A percentile compares a stretch with the other conserved stretches of the same genome.
phyloP scores from a whole-genome alignment of 2,888 invertebrate species.

The Drosophila tripunctata region DNA sequence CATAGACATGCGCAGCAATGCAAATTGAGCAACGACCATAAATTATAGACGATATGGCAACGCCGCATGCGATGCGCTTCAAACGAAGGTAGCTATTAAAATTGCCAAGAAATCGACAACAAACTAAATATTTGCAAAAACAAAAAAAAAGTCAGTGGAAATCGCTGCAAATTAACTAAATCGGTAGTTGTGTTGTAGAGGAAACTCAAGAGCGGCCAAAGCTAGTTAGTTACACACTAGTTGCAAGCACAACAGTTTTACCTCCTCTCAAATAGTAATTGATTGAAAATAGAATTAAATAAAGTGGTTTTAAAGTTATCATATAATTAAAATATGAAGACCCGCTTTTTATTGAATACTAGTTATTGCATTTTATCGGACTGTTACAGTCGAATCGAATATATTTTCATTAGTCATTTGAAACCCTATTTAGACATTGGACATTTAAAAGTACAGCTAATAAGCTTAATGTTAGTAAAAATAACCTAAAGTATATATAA shows the following conservation, averaged over 20 bases:
- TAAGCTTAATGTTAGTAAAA: no score
- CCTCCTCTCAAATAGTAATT: slow-evolving; percentile 25
- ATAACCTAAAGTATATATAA: no score
- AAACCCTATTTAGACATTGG: no score
- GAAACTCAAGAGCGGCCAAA: slow-evolving; percentile 18
- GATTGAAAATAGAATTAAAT: not conserved
- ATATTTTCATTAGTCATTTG: no score
- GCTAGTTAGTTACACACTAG: not conserved
- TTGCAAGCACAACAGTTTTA: slow-evolving; percentile 9
- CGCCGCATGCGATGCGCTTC: slow-evolving; percentile 39
- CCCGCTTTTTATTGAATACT: no score
- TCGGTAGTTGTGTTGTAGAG: slow-evolving; percentile 38
- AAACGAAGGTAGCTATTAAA: slow-evolving; percentile 38
- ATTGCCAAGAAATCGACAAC: slow-evolving; percentile 41
- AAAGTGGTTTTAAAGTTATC: not conserved
- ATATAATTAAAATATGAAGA: no score
- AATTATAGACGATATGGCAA: slow-evolving; percentile 58
- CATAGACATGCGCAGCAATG: slow-evolving; percentile 17
- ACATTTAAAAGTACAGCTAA: no score
- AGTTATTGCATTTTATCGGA: no score
- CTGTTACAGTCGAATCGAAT: no score
- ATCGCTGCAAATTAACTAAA: slow-evolving; percentile 62
- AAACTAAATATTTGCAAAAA: slow-evolving; percentile 56
- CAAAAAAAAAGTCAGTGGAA: slow-evolving; percentile 54
- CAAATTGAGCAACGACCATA: slow-evolving; percentile 51